Evolutionary conservation across 1,140 invertebrate species (phyloP), one percentile per base, ranked within the genome.

Genomic region (Eriosoma lanigerum): DNA sequence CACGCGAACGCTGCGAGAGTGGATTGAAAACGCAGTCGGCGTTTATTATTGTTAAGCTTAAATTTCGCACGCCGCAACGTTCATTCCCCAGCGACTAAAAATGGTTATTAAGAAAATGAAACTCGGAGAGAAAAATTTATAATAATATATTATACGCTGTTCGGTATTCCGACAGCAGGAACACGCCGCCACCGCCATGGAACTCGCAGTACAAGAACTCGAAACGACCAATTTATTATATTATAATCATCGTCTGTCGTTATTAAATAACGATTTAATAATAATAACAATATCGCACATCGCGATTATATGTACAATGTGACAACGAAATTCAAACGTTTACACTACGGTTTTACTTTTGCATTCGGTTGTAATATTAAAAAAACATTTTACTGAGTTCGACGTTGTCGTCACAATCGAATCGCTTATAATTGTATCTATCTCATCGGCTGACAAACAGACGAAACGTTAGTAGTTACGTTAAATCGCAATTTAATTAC

Each of bases 101-200:
- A 78, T n/a, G 54, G 75, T 78, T 78, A 78, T 78, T 78, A 78
- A 60, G 75, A 78, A 78, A 78, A 78, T 78, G 75, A 78, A 78
- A 78, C 60, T 56, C 15, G 50, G 38, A 78, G 56, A 78, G 54
- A 60, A 78, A 78, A 60, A 60, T 78, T 15, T 76, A 76, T 29
- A 58, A 32, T 62, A 60, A 29, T 26, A 29, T 60, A 26, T 60
- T 26, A 60, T 60, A 60, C 4, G 13, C 12, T 3, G 6, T 38
- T 48, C 64, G 44, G 44, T 38, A 48, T 68, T 48, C n/a, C n/a
- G 13, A 44, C 64, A 44, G 64, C 17, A 62, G 6, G 19, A 15
- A 19, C 15, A 19, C 15, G 32, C 19, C 10, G 8, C n/a, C 1
- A 46, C 66, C 46, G 21, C 66, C n/a, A n/a, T n/a, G n/a, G n/a